Conservation (phyloP, 37 sponge, comb jelly and placozoan genomes). For the Halisarca cf. caerulea region DNA sequence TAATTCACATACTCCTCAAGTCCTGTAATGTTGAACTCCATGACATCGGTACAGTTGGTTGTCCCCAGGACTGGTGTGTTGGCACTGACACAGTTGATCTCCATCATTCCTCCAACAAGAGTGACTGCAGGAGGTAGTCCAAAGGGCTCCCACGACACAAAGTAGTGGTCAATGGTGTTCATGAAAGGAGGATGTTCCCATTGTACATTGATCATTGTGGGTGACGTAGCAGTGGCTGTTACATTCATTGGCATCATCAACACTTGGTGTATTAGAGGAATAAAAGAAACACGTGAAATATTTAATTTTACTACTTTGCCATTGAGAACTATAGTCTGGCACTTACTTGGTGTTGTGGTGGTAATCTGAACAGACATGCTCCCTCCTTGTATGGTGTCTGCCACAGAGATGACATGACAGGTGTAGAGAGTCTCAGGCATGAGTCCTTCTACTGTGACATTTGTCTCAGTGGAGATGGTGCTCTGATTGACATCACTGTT, state of each 20-base stretch:
- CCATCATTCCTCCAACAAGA: not conserved
- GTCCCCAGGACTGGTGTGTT: not conserved
- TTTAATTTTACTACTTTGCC: too few relatives aligned
- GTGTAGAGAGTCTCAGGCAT: not conserved
- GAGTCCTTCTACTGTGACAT: not conserved
- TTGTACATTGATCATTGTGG: not conserved
- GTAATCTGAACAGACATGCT: not conserved
- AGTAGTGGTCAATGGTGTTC: not conserved
- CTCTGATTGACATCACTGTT: too few relatives aligned
- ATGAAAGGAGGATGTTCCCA: not conserved
- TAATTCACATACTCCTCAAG: slow-evolving; percentile 20
- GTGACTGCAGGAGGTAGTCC: not conserved
- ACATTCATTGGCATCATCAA: not conserved
- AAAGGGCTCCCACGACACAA: not conserved
- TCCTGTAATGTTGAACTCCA: slow-evolving; percentile 4
- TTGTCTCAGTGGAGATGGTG: not conserved
- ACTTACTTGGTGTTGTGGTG: not conserved
- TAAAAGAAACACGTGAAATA: too few relatives aligned
- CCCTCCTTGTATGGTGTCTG: not conserved
- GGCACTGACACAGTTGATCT: slow-evolving; percentile 1
- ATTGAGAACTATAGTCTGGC: too few relatives aligned
- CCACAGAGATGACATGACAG: not conserved
- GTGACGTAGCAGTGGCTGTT: not conserved
- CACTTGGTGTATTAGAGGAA: too few relatives aligned
- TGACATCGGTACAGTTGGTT: not conserved